These are phyloP conservation scores for Bos indicus DNA, from an alignment of 2,113 vertebrate species.

Conservation along the genomic window DNA sequence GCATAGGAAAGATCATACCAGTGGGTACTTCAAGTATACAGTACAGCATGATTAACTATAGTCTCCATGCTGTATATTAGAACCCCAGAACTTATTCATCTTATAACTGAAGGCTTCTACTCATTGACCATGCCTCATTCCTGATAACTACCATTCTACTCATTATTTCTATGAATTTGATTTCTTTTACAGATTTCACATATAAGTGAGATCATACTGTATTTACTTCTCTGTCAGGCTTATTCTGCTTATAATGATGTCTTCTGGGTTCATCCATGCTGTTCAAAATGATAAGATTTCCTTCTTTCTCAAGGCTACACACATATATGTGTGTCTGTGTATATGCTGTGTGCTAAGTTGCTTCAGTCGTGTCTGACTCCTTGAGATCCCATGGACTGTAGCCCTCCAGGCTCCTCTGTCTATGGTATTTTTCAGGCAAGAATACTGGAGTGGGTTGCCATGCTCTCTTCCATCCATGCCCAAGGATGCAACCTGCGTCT, in stretches of 20 bases:
- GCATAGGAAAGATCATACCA: neutral
- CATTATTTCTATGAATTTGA: neutral
- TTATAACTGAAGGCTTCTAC: neutral
- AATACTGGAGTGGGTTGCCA: neutral
- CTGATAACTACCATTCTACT: neutral
- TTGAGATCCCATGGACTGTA: neutral
- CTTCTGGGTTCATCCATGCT: neutral
- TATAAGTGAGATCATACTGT: neutral
- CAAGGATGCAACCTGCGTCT: neutral
- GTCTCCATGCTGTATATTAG: neutral
- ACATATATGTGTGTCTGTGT: fast-evolving
- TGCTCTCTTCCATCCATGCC: neutral
- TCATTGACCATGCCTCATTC: neutral
- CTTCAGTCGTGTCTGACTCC: neutral
- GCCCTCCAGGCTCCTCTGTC: neutral
- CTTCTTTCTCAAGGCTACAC: neutral
- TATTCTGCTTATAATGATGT: neutral
- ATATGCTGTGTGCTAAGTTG: neutral
- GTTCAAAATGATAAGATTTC: neutral
- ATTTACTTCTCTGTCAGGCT: neutral
- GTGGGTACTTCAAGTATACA: neutral
- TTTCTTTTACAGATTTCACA: neutral
- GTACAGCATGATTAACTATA: neutral
- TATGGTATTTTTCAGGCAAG: neutral
- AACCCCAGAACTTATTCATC: neutral